Evolutionary conservation across 2,113 vertebrate species (phyloP).

Genomic region (Microcebus murinus): DNA sequence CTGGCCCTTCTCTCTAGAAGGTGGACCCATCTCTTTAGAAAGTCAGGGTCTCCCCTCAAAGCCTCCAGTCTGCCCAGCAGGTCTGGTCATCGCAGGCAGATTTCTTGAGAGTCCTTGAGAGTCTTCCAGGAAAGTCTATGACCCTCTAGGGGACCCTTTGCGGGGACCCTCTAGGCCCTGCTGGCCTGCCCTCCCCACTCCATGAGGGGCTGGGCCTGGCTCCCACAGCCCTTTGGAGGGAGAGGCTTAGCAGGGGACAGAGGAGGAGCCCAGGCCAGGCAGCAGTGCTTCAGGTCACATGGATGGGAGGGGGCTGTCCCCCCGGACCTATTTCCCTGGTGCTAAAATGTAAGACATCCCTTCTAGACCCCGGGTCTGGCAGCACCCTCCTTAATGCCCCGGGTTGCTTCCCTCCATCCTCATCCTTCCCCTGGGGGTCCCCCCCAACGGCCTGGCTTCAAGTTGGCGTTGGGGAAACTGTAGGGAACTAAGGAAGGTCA

Average conservation of each 20-base stretch:
- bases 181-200: background rate
- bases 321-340: background rate
- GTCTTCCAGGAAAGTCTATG: background rate
- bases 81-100: background rate
- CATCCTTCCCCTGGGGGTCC: fast-evolving
- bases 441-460: background rate
- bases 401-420: background rate
- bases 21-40: background rate
- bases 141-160: too few species aligned
- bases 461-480: background rate
- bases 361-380: too few species aligned
- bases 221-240: too few species aligned
- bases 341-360: background rate
- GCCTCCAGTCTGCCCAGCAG: background rate
- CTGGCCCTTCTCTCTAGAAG: background rate
- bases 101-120: background rate
- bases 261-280: background rate
- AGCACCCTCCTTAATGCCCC: too few species aligned
- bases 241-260: too few species aligned
- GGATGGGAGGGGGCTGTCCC: background rate
- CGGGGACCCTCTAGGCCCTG: too few species aligned
- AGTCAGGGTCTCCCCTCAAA: background rate
- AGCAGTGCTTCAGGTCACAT: background rate
- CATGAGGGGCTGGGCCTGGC: background rate
- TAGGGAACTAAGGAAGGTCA: background rate